Conservation (phyloP, 2,113 vertebrate genomes). For the Bothrops jararaca region DNA sequence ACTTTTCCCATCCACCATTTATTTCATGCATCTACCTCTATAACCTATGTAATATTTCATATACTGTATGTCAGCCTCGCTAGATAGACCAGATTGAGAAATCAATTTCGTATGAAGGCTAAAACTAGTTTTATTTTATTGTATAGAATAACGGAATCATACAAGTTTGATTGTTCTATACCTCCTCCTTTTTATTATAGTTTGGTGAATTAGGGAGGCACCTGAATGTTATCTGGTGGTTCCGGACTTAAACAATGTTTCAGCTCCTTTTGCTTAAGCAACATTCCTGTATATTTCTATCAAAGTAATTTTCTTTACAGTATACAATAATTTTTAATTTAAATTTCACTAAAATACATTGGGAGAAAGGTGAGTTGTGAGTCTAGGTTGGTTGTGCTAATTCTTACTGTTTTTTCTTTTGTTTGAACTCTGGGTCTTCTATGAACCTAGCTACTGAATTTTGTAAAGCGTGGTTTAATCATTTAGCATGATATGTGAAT, state of each 20-base stretch:
- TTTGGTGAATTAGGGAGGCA: neutral
- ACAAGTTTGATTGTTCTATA: neutral
- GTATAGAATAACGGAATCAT: neutral
- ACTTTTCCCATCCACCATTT: neutral
- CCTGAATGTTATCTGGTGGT: neutral
- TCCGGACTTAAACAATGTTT: neutral
- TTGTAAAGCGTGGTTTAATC: neutral
- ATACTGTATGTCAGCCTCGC: neutral
- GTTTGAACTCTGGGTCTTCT: neutral
- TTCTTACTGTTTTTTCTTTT: neutral
- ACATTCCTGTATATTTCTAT: neutral
- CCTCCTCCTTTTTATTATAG: neutral
- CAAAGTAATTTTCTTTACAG: neutral
- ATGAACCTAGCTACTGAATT: neutral
- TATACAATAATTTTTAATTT: neutral
- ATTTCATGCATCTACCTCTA: neutral
- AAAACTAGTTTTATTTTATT: neutral
- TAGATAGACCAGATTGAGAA: neutral
- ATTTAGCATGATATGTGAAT: neutral
- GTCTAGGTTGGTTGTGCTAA: neutral
- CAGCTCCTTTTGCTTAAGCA: neutral
- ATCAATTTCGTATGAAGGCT: neutral
- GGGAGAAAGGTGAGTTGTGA: neutral
- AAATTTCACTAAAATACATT: neutral
- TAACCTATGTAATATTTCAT: neutral